These are phyloP conservation scores for Litoditis marina DNA, from an alignment of 2,888 invertebrate genomes.

Conservation along the genomic window DNA sequence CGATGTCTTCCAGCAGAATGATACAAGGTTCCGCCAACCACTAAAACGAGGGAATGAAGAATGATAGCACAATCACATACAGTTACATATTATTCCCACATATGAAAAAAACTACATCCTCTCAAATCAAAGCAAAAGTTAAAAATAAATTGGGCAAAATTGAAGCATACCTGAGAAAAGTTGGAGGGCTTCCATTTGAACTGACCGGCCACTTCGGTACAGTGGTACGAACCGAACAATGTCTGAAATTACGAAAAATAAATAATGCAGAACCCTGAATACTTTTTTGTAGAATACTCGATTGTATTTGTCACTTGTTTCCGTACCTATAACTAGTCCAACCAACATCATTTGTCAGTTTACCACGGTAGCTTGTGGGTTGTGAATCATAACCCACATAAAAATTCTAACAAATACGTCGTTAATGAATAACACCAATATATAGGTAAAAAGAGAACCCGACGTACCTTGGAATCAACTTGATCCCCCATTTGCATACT, in stretches of 20 bases:
- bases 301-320: too few species aligned
- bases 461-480: conserved; percentile 80
- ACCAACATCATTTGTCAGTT: too few species aligned
- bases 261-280: background rate
- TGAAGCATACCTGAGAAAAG: conserved; percentile 39
- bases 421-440: too few species aligned
- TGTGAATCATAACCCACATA: too few species aligned
- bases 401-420: too few species aligned
- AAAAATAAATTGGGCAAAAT: background rate
- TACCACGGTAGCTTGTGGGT: too few species aligned
- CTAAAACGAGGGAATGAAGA: conserved; percentile 19
- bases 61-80: background rate
- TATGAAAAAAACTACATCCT: background rate
- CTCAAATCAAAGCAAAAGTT: background rate
- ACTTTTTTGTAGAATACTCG: too few species aligned
- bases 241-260: conserved; percentile 64
- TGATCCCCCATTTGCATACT: conserved; percentile 94
- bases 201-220: conserved; percentile 93
- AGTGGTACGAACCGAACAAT: conserved; percentile 85
- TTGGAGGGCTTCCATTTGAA: conserved; percentile 84
- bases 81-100: too few species aligned
- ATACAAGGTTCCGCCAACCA: conserved; percentile 72
- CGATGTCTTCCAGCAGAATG: conserved; percentile 84
- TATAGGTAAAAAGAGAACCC: conserved; percentile 5
- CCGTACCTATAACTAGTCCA: too few species aligned